phyloP scores from a whole-genome alignment of 2,888 invertebrate genomes.

The Pristionchus maxplancki region DNA sequence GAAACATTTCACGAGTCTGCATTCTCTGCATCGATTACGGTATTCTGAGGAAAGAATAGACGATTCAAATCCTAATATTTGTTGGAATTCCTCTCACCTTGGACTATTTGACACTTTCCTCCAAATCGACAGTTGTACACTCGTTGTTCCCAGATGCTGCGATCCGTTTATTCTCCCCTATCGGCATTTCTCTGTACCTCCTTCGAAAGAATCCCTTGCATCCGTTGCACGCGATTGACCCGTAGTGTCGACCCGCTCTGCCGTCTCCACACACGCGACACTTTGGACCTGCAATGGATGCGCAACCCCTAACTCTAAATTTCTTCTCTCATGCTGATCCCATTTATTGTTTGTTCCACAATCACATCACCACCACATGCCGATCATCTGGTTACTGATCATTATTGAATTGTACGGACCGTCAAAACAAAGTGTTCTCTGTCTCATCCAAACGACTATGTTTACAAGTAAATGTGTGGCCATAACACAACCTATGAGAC shows the following conservation, averaged over 20 bases:
- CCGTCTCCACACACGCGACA: constrained; percentile 29
- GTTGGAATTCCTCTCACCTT: constrained; percentile 53
- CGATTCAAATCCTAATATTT: too few relatives aligned
- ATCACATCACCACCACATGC: too few relatives aligned
- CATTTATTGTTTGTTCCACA: too few relatives aligned
- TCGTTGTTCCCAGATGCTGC: constrained; percentile 69
- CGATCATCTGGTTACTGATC: too few relatives aligned
- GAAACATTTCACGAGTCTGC: constrained; percentile 68
- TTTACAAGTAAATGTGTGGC: too few relatives aligned
- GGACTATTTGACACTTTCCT: constrained; percentile 68
- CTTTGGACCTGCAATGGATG: not conserved
- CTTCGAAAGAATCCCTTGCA: constrained; percentile 46
- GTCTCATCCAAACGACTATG: too few relatives aligned
- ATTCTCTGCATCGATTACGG: constrained; percentile 68
- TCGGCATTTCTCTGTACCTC: not conserved
- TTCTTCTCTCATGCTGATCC: too few relatives aligned
- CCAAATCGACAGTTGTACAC: constrained; percentile 69
- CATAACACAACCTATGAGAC: too few relatives aligned
- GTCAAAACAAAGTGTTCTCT: too few relatives aligned
- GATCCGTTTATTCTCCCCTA: constrained; percentile 8
- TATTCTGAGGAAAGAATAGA: constrained; percentile 57
- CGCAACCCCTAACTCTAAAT: too few relatives aligned
- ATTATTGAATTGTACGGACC: too few relatives aligned
- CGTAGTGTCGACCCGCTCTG: not conserved
- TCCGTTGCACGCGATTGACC: constrained; percentile 3